Evolutionary conservation across 1,140 invertebrate genomes (phyloP).

Genomic region (Ditylenchus dipsaci): DNA sequence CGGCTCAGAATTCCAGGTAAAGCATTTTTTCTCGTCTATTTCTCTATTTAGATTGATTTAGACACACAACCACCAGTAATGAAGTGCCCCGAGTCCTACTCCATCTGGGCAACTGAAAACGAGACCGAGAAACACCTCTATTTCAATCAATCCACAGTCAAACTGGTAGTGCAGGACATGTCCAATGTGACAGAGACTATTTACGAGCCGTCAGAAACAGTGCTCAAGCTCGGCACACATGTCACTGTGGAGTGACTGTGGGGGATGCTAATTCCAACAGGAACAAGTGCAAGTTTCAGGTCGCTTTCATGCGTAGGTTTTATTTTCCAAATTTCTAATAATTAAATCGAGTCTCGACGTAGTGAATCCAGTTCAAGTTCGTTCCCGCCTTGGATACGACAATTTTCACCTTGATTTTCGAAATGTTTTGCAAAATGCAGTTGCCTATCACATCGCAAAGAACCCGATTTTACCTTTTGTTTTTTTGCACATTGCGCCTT

Average conservation of each 20-base stretch:
- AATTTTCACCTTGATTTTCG: too few species aligned
- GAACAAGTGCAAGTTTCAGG: conserved; percentile 87
- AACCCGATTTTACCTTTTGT: too few species aligned
- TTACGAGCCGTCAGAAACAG: conserved; percentile 77
- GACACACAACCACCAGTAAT: conserved; percentile 87
- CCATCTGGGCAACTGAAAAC: conserved; percentile 80
- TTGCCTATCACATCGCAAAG: too few species aligned
- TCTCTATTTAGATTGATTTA: conserved; percentile 36
- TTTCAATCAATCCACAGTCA: conserved; percentile 80
- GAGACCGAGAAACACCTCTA: conserved; percentile 84
- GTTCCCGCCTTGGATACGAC: too few species aligned
- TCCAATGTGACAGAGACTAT: conserved; percentile 73
- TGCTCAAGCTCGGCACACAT: conserved; percentile 81
- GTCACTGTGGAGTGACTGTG: conserved; percentile 89
- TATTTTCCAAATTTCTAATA: conserved; percentile 7
- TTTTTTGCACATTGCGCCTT: too few species aligned
- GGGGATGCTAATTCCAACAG: conserved; percentile 81
- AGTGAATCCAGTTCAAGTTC: too few species aligned
- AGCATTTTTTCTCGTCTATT: not conserved
- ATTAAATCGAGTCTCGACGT: not conserved
- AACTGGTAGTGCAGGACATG: conserved; percentile 80
- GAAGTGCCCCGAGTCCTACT: conserved; percentile 89
- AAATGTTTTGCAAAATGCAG: too few species aligned
- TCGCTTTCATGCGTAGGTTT: conserved; percentile 60
- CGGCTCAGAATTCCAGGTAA: conserved; percentile 52